Evolutionary conservation across 2,797 vertebrate species (phyloP), one percentile per base, ranked within the genome.

Genomic region (Anomalospiza imberbis): DNA sequence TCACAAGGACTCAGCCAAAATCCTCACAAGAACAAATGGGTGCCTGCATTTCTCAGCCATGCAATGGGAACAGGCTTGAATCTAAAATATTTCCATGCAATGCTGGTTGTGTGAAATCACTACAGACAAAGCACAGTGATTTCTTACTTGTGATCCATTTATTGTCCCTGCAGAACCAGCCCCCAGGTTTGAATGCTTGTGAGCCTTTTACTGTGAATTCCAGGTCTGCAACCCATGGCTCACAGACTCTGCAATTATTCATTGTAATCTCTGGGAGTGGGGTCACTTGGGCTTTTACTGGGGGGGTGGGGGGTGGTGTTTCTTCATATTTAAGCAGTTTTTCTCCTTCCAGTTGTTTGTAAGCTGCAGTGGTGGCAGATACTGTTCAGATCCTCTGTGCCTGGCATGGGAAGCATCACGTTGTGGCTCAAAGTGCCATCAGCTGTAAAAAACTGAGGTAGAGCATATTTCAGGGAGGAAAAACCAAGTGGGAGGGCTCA

Each of bases 111-210:
- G 12, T 4, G 32, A 88, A 89, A 91, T 76, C 91, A 76, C 80
- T 61, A 54, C 73, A 75, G 65, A 68, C 28, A 66, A 62, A 92
- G 60, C 40, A 62, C 26, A 38, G 50, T 24, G n/a, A 57, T 62
- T 93, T 85, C 92, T 97, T 95, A 93, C 86, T 95, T 95, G 60
- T n/a, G 74, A 90, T 95, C 77, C 53, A 76, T 79, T 76, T 34
- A 67, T 19, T 67, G 78, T 34, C 77, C 51, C 13, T 68, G 74
- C 21, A 78, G 89, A 60, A 57, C 40, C 77, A 85, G 42, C 26
- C 28, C 89, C 32, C 55, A 60, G 22, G 48, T 63, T 7, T 55
- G 76, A 88, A 65, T 4, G 29, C 38, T 21, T 71, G 51, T 54
- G 83, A 87, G 50, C 29, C 58, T 47, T 57, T 81, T 21, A 85